These are phyloP conservation scores for Drosophila kohkoa DNA, from an alignment of 1,140 invertebrate species.

Conservation along the genomic window DNA sequence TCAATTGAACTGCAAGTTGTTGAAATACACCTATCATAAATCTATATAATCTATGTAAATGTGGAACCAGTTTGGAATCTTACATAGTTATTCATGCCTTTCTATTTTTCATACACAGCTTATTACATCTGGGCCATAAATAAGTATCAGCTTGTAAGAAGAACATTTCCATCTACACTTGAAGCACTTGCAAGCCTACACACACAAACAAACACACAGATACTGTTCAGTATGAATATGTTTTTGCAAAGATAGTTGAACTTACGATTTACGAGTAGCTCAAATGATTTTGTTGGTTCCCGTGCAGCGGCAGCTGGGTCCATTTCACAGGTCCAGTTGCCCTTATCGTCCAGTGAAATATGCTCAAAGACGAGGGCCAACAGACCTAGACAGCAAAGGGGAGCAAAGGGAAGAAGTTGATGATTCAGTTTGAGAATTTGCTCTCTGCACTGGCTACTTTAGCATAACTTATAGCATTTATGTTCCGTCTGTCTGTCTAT, in stretches of 20 bases:
- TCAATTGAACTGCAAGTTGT: too few species aligned
- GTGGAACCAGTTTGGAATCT: too few species aligned
- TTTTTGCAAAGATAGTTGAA: conserved; percentile 37
- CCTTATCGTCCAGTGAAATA: conserved; percentile 79
- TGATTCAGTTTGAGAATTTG: conserved; percentile 8
- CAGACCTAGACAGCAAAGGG: conserved; percentile 45
- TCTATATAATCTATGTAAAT: too few species aligned
- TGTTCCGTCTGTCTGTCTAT: conserved; percentile 1
- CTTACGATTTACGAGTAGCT: conserved; percentile 85
- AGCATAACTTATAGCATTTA: conserved; percentile 27
- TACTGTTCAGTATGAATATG: neutral
- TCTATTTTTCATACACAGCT: too few species aligned
- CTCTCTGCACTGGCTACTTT: conserved; percentile 8
- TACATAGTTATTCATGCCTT: too few species aligned
- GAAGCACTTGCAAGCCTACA: neutral
- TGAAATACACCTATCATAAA: too few species aligned
- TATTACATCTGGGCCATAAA: too few species aligned
- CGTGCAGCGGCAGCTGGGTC: conserved; percentile 56
- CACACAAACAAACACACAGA: neutral
- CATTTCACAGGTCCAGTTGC: conserved; percentile 84
- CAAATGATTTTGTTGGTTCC: conserved; percentile 77
- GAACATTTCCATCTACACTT: neutral
- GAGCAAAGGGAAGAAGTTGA: neutral
- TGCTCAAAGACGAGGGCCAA: conserved; percentile 84
- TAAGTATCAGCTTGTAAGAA: neutral